These are phyloP conservation scores for Taeniopygia guttata DNA, from an alignment of 2,797 vertebrate species.

Conservation along the genomic window DNA sequence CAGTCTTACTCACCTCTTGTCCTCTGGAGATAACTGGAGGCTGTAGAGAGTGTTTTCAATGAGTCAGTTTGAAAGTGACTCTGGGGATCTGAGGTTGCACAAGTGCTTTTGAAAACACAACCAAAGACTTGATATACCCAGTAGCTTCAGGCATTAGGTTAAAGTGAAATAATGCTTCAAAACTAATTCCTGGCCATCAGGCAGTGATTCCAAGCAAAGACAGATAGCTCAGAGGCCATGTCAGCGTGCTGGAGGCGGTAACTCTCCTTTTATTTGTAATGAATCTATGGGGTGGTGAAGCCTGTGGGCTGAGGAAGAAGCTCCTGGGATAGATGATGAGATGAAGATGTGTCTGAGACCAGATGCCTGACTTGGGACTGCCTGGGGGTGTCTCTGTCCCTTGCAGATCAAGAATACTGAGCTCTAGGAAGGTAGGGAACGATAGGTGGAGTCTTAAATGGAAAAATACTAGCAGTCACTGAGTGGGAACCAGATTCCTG, in stretches of 20 bases:
- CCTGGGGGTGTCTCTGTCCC: background rate
- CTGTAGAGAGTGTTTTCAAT: background rate
- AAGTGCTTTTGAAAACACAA: background rate
- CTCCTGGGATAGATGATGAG: background rate
- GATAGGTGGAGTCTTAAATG: background rate
- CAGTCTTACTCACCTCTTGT: background rate
- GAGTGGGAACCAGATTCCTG: background rate
- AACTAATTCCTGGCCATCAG: background rate
- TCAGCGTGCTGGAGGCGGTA: background rate
- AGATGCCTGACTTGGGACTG: background rate
- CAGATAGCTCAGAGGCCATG: background rate
- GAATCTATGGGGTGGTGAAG: background rate
- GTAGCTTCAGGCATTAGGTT: background rate
- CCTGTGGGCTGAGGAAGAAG: background rate
- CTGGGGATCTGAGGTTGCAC: background rate
- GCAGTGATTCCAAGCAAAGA: background rate
- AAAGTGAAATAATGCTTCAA: constrained; percentile 10
- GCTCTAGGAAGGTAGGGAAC: background rate
- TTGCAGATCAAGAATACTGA: background rate
- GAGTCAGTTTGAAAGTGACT: background rate
- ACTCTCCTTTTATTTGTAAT: background rate
- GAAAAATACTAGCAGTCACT: background rate
- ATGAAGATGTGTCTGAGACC: background rate
- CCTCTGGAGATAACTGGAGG: background rate
- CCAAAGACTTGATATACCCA: background rate